Evolutionary conservation across 2,888 invertebrate genomes (phyloP).

Genomic region (Pardosa pseudoannulata): DNA sequence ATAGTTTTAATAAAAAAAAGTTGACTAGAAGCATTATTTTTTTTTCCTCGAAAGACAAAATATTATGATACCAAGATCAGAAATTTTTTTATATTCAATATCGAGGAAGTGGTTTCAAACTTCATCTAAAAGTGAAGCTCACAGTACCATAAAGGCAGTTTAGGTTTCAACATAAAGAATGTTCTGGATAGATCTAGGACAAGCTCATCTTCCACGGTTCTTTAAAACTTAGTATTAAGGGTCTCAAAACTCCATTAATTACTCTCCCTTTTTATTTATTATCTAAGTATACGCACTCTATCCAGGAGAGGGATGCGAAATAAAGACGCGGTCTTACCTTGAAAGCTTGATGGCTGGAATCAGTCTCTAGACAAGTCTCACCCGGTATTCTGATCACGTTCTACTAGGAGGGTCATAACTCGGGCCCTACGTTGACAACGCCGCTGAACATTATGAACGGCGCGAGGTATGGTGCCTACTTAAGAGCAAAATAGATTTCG

Average conservation of each 20-base stretch:
- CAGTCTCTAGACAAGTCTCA: neutral
- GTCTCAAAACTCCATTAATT: neutral
- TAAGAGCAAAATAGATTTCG: conserved; percentile 36
- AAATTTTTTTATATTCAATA: too few relatives aligned
- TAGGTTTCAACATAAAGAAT: too few relatives aligned
- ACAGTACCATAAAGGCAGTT: too few relatives aligned
- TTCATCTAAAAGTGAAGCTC: too few relatives aligned
- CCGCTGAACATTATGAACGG: conserved; percentile 42
- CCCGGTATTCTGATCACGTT: conserved; percentile 48
- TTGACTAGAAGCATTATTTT: too few relatives aligned
- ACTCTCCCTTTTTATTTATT: neutral
- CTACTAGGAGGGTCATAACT: conserved; percentile 34
- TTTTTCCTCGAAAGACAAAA: too few relatives aligned
- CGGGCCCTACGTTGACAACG: conserved; percentile 33
- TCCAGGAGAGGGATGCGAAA: neutral
- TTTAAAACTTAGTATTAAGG: too few relatives aligned
- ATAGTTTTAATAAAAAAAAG: too few relatives aligned
- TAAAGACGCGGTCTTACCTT: conserved; percentile 38
- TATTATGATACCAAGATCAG: too few relatives aligned
- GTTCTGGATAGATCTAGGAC: too few relatives aligned
- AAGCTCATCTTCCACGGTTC: too few relatives aligned
- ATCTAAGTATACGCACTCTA: neutral
- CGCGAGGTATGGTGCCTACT: conserved; percentile 49
- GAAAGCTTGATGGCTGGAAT: conserved; percentile 39
- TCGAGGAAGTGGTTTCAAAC: too few relatives aligned